Evolutionary conservation across 2,888 invertebrate genomes (phyloP).

Genomic region (Diadegma fenestrale): DNA sequence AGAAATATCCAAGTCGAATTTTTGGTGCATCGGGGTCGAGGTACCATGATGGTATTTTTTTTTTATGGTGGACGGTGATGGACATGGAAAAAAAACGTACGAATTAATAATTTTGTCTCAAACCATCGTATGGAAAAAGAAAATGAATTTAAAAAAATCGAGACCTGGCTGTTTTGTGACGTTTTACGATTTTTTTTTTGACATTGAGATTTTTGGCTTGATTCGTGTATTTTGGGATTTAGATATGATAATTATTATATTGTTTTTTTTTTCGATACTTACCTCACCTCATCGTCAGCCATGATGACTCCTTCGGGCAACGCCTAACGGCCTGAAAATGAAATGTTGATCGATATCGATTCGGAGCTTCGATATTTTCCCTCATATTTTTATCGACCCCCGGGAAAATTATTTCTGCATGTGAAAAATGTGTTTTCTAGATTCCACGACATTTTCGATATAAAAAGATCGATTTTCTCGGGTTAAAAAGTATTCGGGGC

Average conservation of each 20-base stretch:
- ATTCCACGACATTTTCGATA: neutral
- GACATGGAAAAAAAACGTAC: slow-evolving; percentile 51
- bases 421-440: neutral
- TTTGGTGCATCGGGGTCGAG: neutral
- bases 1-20: slow-evolving; percentile 34
- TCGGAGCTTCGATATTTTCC: neutral
- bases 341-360: slow-evolving; percentile 40
- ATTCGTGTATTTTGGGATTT: neutral
- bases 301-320: slow-evolving; percentile 88
- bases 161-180: neutral
- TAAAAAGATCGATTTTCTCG: slow-evolving; percentile 1
- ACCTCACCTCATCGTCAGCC: slow-evolving; percentile 98
- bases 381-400: neutral
- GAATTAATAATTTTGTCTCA: neutral
- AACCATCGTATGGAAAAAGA: neutral
- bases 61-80: slow-evolving; percentile 10
- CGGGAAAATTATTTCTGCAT: slow-evolving; percentile 3
- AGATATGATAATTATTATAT: neutral
- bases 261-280: slow-evolving; percentile 85
- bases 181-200: neutral
- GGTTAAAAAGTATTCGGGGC: slow-evolving; percentile 65
- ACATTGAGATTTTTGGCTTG: neutral
- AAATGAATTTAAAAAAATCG: no score
- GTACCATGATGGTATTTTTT: slow-evolving; percentile 6
- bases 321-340: slow-evolving; percentile 87